Evolutionary conservation across 23 tunicate genomes (phyloP).

Genomic region (Corella eumyota): DNA sequence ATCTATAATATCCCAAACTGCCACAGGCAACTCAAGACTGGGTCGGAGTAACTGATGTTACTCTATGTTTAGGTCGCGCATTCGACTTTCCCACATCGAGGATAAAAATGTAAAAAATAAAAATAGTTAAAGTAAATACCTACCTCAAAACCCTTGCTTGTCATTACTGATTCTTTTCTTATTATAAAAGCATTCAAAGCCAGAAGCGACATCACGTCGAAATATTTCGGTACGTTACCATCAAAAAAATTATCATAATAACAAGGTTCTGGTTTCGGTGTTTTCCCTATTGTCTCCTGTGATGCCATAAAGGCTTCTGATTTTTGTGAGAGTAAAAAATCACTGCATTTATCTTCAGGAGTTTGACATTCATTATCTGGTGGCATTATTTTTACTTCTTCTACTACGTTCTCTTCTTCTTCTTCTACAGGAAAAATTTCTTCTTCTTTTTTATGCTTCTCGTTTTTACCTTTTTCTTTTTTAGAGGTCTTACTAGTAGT

Average conservation of each 20-base stretch:
- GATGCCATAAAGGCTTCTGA: constrained; percentile 5
- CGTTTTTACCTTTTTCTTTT: neutral
- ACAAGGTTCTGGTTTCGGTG: neutral
- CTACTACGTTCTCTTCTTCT: neutral
- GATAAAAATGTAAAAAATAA: too few species aligned
- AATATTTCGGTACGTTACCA: constrained; percentile 32
- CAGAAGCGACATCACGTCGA: constrained; percentile 25
- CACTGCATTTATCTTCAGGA: constrained; percentile 9
- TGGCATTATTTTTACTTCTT: neutral
- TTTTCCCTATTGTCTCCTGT: neutral
- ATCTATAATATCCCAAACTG: too few species aligned
- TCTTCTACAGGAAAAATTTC: neutral
- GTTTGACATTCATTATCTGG: constrained; percentile 3
- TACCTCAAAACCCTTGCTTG: constrained; percentile 23
- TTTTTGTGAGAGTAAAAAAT: constrained; percentile 5
- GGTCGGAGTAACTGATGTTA: too few species aligned
- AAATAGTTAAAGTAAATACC: too few species aligned
- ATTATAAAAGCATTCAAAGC: constrained; percentile 37
- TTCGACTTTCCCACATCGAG: too few species aligned
- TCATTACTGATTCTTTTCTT: constrained; percentile 35
- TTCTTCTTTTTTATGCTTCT: neutral
- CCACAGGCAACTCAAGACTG: too few species aligned
- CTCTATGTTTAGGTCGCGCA: too few species aligned
- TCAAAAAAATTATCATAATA: constrained; percentile 17
- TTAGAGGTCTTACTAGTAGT: neutral